phyloP scores from a whole-genome alignment of 2,888 invertebrate genomes.

The Agonopterix heracliana region DNA sequence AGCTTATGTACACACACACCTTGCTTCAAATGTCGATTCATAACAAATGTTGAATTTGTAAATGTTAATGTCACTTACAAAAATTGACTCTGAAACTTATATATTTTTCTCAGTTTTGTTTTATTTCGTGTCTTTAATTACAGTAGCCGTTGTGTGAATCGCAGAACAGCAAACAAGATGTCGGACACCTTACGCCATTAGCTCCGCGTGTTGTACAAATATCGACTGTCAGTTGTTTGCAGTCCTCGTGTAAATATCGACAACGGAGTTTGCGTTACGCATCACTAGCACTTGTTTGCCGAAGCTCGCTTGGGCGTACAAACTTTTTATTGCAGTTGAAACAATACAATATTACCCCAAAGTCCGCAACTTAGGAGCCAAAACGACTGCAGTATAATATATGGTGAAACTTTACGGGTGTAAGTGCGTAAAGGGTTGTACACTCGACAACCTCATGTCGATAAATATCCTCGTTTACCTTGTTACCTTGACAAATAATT shows the following conservation, averaged over 20 bases:
- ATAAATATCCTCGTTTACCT: conserved; percentile 65
- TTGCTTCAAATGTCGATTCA: conserved; percentile 5
- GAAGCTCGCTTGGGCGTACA: conserved; percentile 41
- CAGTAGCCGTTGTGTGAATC: conserved; percentile 64
- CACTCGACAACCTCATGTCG: conserved; percentile 61
- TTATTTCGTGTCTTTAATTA: conserved; percentile 42
- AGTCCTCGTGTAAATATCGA: conserved; percentile 66
- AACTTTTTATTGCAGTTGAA: conserved; percentile 8
- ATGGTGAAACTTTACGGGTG: conserved; percentile 35
- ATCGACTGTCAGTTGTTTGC: conserved; percentile 66
- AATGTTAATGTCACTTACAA: background rate
- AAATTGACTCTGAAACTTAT: background rate
- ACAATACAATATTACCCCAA: conserved; percentile 4
- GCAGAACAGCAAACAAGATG: conserved; percentile 45
- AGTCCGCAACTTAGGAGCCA: background rate
- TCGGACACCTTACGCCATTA: conserved; percentile 61
- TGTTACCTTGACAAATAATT: conserved; percentile 54
- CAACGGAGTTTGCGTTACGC: conserved; percentile 72
- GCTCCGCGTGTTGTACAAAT: conserved; percentile 63
- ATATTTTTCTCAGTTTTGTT: conserved; percentile 24
- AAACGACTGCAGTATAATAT: background rate
- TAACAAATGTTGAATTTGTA: conserved; percentile 5
- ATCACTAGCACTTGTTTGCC: conserved; percentile 71
- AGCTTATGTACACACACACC: conserved; percentile 11
- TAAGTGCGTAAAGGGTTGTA: conserved; percentile 64